A percentile compares a stretch with the other conserved stretches of the same genome.
Evolutionary conservation across 37 sponge, comb jelly and placozoan species (phyloP).

Genomic region (Halisarca cf. caerulea): DNA sequence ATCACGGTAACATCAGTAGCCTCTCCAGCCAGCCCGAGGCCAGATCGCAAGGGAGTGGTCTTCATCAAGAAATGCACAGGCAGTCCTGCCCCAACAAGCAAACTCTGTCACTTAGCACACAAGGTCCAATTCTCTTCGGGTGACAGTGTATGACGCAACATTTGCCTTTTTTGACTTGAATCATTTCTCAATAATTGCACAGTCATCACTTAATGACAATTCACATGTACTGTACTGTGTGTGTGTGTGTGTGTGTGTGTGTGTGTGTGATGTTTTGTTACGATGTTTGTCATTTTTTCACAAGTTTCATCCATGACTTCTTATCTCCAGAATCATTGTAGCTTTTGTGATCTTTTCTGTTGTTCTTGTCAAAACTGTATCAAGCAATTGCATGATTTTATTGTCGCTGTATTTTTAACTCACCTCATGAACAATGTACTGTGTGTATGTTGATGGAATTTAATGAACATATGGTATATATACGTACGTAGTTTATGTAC

Average conservation of each 20-base stretch:
- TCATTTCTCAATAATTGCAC: too few relatives aligned
- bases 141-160: constrained; percentile 20
- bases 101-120: constrained; percentile 18
- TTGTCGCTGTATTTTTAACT: too few relatives aligned
- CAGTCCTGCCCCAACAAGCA: constrained; percentile 20
- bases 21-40: constrained; percentile 16
- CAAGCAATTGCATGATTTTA: too few relatives aligned
- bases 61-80: background rate
- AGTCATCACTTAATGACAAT: background rate
- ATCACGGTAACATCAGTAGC: background rate
- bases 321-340: background rate
- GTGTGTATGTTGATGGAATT: too few relatives aligned
- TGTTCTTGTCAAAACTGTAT: too few relatives aligned
- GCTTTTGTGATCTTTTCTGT: background rate
- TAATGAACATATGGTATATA: too few relatives aligned
- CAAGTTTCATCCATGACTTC: background rate
- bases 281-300: background rate
- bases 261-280: background rate
- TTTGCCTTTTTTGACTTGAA: too few relatives aligned
- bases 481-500: too few relatives aligned
- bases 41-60: constrained; percentile 8
- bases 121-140: background rate
- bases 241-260: background rate
- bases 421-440: too few relatives aligned
- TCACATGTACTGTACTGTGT: background rate